These are phyloP conservation scores for Lophura nycthemera DNA, from an alignment of 2,113 vertebrate genomes.

Conservation along the genomic window DNA sequence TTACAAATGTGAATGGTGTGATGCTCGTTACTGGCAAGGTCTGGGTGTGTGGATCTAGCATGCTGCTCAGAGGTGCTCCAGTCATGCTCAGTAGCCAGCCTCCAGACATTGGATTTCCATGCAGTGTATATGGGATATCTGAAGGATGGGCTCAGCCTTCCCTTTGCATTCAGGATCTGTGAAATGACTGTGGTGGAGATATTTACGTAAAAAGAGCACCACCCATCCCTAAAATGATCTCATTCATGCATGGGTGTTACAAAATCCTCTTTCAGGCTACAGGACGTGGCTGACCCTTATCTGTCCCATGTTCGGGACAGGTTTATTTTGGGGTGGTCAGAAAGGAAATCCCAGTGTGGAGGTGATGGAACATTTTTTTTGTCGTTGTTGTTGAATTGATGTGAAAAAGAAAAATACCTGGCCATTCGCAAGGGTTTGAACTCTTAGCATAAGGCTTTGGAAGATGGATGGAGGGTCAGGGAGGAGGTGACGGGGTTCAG, in stretches of 20 bases:
- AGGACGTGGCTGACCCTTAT: neutral
- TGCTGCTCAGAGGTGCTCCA: neutral
- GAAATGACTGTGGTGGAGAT: neutral
- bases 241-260: neutral
- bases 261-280: neutral
- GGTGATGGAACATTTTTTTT: neutral
- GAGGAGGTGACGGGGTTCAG: slow-evolving; percentile 25
- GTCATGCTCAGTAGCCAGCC: neutral
- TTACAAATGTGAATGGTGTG: neutral
- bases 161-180: neutral
- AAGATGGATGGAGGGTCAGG: slow-evolving; percentile 50
- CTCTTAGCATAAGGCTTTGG: neutral
- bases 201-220: neutral
- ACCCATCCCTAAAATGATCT: neutral
- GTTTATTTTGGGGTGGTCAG: slow-evolving; percentile 46
- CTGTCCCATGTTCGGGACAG: neutral
- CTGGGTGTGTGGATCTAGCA: neutral
- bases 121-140: neutral
- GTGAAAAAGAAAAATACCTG: slow-evolving; percentile 32
- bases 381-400: neutral
- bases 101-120: neutral
- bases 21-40: slow-evolving; percentile 4
- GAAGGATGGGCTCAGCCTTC: neutral
- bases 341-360: slow-evolving; percentile 42
- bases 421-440: slow-evolving; percentile 39